A percentile compares a stretch with the other conserved stretches of the same genome.
These are phyloP conservation scores for Cantharis nigra DNA, from an alignment of 2,888 invertebrate genomes.

Conservation along the genomic window DNA sequence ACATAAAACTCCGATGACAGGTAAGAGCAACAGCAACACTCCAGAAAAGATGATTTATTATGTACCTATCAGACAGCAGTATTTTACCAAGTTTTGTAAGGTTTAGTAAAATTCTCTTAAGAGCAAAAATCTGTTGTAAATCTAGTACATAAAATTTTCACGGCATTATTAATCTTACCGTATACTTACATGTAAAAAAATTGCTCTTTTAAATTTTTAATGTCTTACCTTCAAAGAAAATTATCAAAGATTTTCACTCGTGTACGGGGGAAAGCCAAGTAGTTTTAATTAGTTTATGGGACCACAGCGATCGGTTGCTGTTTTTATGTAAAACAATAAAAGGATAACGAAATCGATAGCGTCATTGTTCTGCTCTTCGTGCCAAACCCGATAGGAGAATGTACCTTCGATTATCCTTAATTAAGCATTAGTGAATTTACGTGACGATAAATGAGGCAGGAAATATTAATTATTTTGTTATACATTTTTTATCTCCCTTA, in stretches of 20 bases:
- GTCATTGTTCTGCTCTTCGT: neutral
- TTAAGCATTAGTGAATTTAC: neutral
- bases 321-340: neutral
- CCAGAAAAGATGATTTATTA: constrained; percentile 6
- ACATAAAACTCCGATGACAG: constrained; percentile 2
- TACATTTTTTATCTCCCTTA: constrained; percentile 11
- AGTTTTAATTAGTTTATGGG: neutral
- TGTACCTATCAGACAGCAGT: neutral
- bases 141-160: neutral
- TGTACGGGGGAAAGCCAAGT: neutral
- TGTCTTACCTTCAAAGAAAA: neutral
- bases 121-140: neutral
- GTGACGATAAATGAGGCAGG: neutral
- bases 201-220: neutral
- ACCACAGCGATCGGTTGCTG: neutral
- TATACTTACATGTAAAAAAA: neutral
- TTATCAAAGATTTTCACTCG: neutral
- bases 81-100: constrained; percentile 1
- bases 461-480: constrained; percentile 13
- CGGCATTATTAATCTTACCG: neutral
- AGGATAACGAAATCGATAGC: neutral
- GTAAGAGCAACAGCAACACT: constrained; percentile 4
- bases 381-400: neutral
- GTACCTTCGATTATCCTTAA: neutral
- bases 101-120: neutral